Percentiles rank a stretch among this genome's conserved stretches.
Evolutionary conservation across 2,113 vertebrate genomes (phyloP).

Genomic region (Vidua chalybeata): DNA sequence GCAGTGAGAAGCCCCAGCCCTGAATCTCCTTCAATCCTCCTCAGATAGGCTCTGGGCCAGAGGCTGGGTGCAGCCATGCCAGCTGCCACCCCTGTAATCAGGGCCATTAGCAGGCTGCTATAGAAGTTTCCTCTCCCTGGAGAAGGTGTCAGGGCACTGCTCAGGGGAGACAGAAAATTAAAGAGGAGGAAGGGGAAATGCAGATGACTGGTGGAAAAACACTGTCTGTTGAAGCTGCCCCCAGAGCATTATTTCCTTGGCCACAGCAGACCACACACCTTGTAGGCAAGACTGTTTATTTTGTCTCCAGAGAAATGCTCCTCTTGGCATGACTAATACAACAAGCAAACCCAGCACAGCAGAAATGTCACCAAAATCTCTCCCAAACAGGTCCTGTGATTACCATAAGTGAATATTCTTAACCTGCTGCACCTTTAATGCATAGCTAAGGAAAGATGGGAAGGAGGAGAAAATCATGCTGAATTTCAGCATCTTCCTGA

Average conservation of each 20-base stretch:
- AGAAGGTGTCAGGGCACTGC: background rate
- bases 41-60: background rate
- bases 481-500: background rate
- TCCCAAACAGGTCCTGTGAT: background rate
- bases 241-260: background rate
- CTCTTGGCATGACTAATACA: background rate
- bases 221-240: background rate
- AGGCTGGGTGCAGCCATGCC: background rate
- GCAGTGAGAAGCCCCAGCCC: background rate
- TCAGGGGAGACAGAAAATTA: background rate
- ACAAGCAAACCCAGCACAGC: background rate
- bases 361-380: slow-evolving; percentile 9
- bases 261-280: background rate
- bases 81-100: background rate
- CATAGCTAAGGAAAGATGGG: background rate
- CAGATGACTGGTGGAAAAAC: background rate
- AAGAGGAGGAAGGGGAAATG: background rate
- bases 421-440: background rate
- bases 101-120: background rate
- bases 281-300: background rate
- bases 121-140: background rate
- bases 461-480: background rate
- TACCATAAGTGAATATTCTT: background rate
- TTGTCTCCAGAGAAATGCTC: background rate
- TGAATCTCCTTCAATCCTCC: background rate